phyloP scores from a whole-genome alignment of 2,888 invertebrate genomes.

The Busseola fusca region DNA sequence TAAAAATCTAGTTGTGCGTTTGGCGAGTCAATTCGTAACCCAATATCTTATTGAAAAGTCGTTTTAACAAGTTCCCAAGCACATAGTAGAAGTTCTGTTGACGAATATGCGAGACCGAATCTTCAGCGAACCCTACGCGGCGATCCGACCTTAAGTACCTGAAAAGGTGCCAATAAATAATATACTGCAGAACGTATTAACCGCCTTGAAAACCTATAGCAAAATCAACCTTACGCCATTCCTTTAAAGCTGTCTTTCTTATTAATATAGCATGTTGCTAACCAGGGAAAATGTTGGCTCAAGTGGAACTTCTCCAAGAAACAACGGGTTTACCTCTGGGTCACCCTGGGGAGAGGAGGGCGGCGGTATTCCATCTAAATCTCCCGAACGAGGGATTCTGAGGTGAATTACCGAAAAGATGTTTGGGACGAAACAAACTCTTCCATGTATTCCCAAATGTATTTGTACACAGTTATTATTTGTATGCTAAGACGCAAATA shows the following conservation, averaged over 20 bases:
- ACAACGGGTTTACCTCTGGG: conserved; percentile 85
- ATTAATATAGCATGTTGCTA: conserved; percentile 57
- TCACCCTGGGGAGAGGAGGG: conserved; percentile 81
- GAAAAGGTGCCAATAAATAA: conserved; percentile 86
- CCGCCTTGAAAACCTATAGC: conserved; percentile 25
- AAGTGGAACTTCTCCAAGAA: conserved; percentile 80
- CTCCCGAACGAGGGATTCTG: conserved; percentile 83
- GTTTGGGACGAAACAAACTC: conserved; percentile 73
- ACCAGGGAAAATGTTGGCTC: conserved; percentile 60
- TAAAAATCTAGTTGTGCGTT: neutral
- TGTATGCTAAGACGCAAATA: conserved; percentile 16
- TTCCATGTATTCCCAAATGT: conserved; percentile 62
- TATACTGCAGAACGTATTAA: conserved; percentile 64
- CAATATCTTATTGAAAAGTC: neutral
- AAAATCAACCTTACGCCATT: conserved; percentile 55
- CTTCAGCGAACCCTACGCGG: conserved; percentile 76
- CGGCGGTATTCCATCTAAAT: conserved; percentile 83
- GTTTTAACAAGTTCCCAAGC: conserved; percentile 22
- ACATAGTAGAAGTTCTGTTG: conserved; percentile 72
- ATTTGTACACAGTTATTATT: conserved; percentile 58
- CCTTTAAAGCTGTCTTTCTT: conserved; percentile 53
- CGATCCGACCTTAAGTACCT: conserved; percentile 84
- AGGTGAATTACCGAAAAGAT: conserved; percentile 84
- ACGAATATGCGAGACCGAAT: conserved; percentile 77
- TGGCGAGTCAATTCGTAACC: neutral